Conservation (phyloP, 2,797 vertebrate species). For the Siniperca scherzeri region DNA sequence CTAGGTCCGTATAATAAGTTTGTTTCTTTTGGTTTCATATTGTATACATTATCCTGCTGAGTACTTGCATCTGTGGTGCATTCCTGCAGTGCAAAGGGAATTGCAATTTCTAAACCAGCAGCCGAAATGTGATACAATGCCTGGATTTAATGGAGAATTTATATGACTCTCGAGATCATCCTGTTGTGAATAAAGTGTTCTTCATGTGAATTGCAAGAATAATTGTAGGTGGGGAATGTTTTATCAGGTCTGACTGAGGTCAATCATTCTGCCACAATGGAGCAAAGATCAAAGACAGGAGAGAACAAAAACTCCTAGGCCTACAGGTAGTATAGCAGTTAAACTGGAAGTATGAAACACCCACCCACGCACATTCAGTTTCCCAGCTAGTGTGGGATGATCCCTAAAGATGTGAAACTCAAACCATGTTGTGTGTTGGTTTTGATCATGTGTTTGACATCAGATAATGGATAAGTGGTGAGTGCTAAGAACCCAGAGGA, state of each 20-base stretch:
- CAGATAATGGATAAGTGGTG: conserved; percentile 33
- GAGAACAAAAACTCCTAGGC: conserved; percentile 67
- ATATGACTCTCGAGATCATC: conserved; percentile 40
- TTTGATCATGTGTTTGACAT: conserved; percentile 65
- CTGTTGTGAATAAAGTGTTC: conserved; percentile 48
- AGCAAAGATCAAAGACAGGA: conserved; percentile 64
- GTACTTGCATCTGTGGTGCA: conserved; percentile 67
- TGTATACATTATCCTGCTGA: conserved; percentile 71
- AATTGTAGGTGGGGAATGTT: conserved; percentile 74
- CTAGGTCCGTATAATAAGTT: conserved; percentile 58
- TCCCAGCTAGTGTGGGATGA: conserved; percentile 71
- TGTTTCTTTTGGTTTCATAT: conserved; percentile 63
- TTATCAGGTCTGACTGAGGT: conserved; percentile 61
- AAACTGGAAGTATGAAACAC: conserved; percentile 69
- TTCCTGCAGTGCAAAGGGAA: conserved; percentile 58
- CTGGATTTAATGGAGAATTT: conserved; percentile 58
- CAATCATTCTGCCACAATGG: conserved; percentile 49
- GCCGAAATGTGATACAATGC: conserved; percentile 53
- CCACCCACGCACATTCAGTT: conserved; percentile 67
- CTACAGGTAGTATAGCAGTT: conserved; percentile 66
- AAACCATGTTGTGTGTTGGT: conserved; percentile 52
- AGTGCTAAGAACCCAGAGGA: conserved; percentile 12
- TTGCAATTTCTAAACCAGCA: conserved; percentile 54
- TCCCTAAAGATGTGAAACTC: conserved; percentile 71
- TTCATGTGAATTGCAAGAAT: conserved; percentile 56